A percentile compares a stretch with the other conserved stretches of the same genome.
phyloP scores from a whole-genome alignment of 2,888 invertebrate species.

The Amphipyra berbera region DNA sequence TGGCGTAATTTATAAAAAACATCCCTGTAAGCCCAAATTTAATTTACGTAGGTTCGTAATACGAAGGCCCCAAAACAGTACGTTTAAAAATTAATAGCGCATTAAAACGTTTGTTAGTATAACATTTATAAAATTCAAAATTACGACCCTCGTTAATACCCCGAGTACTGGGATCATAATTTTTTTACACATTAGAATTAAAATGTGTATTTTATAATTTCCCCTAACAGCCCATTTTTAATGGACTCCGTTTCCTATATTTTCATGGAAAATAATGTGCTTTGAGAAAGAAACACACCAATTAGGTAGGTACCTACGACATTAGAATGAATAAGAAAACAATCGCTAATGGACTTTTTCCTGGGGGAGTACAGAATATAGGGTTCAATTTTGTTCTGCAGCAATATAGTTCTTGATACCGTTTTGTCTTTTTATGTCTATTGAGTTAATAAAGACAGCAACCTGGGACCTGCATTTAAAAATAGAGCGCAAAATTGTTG shows the following conservation, averaged over 20 bases:
- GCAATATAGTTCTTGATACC: constrained; percentile 2
- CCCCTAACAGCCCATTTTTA: constrained; percentile 21
- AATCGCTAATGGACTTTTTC: constrained; percentile 37
- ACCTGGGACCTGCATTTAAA: constrained; percentile 1
- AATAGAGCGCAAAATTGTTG: constrained; percentile 4
- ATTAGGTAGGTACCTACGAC: constrained; percentile 21
- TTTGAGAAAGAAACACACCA: constrained; percentile 22
- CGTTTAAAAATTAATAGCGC: constrained; percentile 63
- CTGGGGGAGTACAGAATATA: constrained; percentile 17
- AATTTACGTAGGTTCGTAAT: constrained; percentile 34
- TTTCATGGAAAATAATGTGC: constrained; percentile 22
- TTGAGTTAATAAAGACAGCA: constrained; percentile 8
- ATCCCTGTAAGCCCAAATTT: constrained; percentile 21
- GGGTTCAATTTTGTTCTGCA: constrained; percentile 6
- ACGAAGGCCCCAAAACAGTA: constrained; percentile 37
- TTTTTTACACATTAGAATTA: constrained; percentile 32
- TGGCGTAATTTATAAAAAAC: constrained; percentile 4
- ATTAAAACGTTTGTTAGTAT: constrained; percentile 67
- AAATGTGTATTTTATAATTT: constrained; percentile 30
- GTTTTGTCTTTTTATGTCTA: constrained; percentile 1
- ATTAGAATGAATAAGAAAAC: constrained; percentile 17
- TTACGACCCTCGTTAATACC: constrained; percentile 64
- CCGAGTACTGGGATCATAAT: constrained; percentile 61
- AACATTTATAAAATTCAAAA: constrained; percentile 69
- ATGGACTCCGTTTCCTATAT: constrained; percentile 28